phyloP scores from a whole-genome alignment of 2,113 vertebrate species.

The Plotosus lineatus region DNA sequence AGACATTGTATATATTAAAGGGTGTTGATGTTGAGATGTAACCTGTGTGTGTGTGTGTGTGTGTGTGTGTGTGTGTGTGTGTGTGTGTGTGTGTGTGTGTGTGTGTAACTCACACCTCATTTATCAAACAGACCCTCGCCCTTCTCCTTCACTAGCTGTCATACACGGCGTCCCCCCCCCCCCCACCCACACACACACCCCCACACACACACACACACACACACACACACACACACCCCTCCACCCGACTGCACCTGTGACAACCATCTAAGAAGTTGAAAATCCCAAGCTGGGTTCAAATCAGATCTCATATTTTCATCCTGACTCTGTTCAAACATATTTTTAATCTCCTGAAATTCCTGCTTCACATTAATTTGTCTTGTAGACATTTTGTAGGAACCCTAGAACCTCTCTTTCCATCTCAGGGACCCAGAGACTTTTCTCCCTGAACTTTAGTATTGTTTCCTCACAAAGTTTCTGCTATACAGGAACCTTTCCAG shows the following conservation, averaged over 20 bases:
- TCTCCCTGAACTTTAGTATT: background rate
- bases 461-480: background rate
- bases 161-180: constrained; percentile 11
- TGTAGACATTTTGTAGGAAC: background rate
- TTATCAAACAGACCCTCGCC: constrained; percentile 25
- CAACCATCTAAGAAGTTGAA: background rate
- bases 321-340: background rate
- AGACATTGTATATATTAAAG: background rate
- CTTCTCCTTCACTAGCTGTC: constrained; percentile 1
- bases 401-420: background rate
- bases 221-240: constrained; percentile 11
- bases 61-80: background rate
- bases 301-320: background rate
- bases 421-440: background rate
- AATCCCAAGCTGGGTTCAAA: background rate
- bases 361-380: too few species aligned
- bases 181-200: constrained; percentile 12
- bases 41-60: background rate
- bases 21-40: background rate
- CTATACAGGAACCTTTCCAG: background rate
- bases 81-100: constrained; percentile 26
- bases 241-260: background rate
- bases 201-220: constrained; percentile 20
- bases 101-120: constrained; percentile 33
- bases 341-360: background rate